A percentile compares a stretch with the other conserved stretches of the same genome.
Conservation (phyloP, 2,888 invertebrate genomes). For the Andrena fulva region DNA sequence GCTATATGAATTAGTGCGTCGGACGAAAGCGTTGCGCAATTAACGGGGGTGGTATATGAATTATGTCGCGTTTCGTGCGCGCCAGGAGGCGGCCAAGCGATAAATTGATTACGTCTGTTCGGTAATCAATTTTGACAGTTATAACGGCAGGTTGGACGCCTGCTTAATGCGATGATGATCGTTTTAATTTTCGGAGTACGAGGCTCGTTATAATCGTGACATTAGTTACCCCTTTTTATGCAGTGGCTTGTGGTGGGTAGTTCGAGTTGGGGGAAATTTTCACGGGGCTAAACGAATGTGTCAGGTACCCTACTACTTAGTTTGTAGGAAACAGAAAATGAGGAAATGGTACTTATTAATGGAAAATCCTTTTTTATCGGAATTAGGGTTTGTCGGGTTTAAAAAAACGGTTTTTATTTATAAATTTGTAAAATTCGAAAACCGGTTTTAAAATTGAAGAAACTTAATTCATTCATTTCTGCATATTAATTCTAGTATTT, state of each 20-base stretch:
- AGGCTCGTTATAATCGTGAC: background rate
- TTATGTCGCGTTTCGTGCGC: conserved; percentile 50
- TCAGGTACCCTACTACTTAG: too few species aligned
- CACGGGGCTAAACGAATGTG: too few species aligned
- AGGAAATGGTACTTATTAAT: too few species aligned
- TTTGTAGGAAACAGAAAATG: too few species aligned
- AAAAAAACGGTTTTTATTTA: too few species aligned
- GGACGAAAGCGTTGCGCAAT: conserved; percentile 57
- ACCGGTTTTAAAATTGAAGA: too few species aligned
- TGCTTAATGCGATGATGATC: conserved; percentile 5
- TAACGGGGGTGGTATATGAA: conserved; percentile 64
- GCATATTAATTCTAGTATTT: too few species aligned
- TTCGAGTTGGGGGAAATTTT: too few species aligned
- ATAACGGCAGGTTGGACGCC: conserved; percentile 38
- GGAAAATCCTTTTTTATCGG: too few species aligned
- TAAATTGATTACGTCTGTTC: conserved; percentile 57
- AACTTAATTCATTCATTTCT: too few species aligned
- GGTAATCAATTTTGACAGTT: conserved; percentile 65
- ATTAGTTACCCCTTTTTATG: background rate
- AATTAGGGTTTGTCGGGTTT: too few species aligned
- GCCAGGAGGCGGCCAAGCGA: conserved; percentile 44
- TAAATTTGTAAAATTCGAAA: too few species aligned
- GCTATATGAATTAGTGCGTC: conserved; percentile 42
- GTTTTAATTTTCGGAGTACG: conserved; percentile 1
- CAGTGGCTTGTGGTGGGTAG: background rate